These are phyloP conservation scores for Sphenodon punctatus DNA, from an alignment of 2,797 vertebrate species.

Conservation along the genomic window DNA sequence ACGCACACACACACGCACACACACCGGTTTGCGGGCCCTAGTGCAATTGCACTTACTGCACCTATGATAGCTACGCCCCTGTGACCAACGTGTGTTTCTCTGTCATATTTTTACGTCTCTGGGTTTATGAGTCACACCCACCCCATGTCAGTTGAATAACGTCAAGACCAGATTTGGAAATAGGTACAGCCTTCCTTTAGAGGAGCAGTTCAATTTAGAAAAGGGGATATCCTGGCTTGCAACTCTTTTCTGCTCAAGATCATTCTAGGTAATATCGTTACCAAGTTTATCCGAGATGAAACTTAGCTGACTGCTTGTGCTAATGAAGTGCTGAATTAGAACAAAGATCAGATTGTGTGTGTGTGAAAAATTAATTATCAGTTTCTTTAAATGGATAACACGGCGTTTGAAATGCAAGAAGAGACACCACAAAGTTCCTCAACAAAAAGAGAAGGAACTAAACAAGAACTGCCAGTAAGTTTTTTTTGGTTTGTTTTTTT, in stretches of 20 bases:
- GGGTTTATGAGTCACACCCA: background rate
- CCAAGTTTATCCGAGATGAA: background rate
- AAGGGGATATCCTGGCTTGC: background rate
- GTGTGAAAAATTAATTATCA: background rate
- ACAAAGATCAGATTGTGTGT: background rate
- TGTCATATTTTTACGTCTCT: background rate
- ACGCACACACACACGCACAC: too few relatives aligned
- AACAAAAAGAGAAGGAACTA: background rate
- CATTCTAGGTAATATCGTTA: background rate
- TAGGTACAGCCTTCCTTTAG: background rate
- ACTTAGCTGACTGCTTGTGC: constrained; percentile 13
- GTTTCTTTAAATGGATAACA: constrained; percentile 56
- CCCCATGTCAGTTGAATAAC: background rate
- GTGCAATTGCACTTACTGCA: too few relatives aligned
- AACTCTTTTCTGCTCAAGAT: background rate
- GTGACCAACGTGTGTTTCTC: background rate
- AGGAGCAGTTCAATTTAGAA: background rate
- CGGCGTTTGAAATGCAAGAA: constrained; percentile 59
- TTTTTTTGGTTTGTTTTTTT: too few relatives aligned
- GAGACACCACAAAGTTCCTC: background rate
- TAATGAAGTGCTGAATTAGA: background rate
- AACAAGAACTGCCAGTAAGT: background rate
- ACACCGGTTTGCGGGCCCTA: too few relatives aligned
- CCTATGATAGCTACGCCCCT: too few relatives aligned
- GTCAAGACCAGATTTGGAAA: background rate